Evolutionary conservation across 2,797 vertebrate species (phyloP).

Genomic region (Loriculus beryllinus): DNA sequence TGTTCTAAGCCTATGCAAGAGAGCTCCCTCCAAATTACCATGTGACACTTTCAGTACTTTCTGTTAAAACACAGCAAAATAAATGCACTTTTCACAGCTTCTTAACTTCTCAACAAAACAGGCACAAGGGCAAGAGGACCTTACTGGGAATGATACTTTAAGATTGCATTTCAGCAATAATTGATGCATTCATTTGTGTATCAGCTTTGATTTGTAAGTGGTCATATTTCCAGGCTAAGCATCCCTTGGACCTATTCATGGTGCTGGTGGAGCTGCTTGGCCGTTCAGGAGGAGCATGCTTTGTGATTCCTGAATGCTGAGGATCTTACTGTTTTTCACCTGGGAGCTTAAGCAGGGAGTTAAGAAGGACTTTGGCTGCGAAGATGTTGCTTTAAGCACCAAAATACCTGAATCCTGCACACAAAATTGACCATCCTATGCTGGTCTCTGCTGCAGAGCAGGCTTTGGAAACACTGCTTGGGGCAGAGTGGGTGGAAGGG

Average conservation of each 20-base stretch:
- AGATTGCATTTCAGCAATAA: not conserved
- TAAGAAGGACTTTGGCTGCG: too few species aligned
- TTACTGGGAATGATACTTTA: not conserved
- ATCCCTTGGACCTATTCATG: fast-evolving
- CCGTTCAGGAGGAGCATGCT: fast-evolving
- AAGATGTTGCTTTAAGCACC: not conserved
- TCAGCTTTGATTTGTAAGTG: not conserved
- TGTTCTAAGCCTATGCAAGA: too few species aligned
- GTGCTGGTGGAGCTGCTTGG: not conserved
- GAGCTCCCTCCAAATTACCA: not conserved
- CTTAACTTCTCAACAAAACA: not conserved
- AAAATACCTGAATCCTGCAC: fast-evolving
- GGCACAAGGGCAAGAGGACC: too few species aligned
- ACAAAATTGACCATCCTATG: fast-evolving
- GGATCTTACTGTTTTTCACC: not conserved
- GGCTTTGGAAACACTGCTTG: not conserved
- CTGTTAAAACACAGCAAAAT: not conserved
- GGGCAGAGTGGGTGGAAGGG: not conserved
- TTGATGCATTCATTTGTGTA: not conserved
- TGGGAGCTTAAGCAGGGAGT: not conserved
- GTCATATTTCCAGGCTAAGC: not conserved
- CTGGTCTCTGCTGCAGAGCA: not conserved
- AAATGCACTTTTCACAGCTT: not conserved
- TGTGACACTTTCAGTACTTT: not conserved
- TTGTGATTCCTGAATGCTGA: too few species aligned